These are phyloP conservation scores for Brachyhypopomus gauderio DNA, from an alignment of 2,113 vertebrate genomes.

Conservation along the genomic window DNA sequence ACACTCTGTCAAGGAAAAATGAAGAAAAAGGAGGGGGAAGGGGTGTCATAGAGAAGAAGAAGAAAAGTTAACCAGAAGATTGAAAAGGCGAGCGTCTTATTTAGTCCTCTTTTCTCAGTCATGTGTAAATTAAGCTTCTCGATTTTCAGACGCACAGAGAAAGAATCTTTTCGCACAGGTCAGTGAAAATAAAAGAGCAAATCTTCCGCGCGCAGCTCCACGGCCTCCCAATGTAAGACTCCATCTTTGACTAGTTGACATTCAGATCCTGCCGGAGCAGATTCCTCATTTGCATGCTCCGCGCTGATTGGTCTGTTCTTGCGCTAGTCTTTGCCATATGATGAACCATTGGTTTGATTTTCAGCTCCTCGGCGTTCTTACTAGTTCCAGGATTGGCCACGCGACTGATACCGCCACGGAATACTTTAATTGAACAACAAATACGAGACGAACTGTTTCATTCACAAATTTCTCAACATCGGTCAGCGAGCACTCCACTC, in stretches of 20 bases:
- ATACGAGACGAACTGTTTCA: slow-evolving; percentile 83
- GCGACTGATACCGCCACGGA: slow-evolving; percentile 63
- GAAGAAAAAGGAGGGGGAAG: slow-evolving; percentile 36
- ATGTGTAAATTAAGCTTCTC: slow-evolving; percentile 10
- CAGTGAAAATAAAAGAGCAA: slow-evolving; percentile 59
- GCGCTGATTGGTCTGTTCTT: slow-evolving; percentile 80
- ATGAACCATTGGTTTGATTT: slow-evolving; percentile 75
- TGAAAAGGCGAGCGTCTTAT: slow-evolving; percentile 65
- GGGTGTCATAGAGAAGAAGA: slow-evolving; percentile 28
- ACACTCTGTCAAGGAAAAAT: slow-evolving; percentile 15
- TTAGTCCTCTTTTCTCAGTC: slow-evolving; percentile 51
- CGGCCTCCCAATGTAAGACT: slow-evolving; percentile 85
- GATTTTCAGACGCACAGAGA: neutral
- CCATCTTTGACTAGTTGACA: slow-evolving; percentile 98
- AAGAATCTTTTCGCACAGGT: slow-evolving; percentile 46
- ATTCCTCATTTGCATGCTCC: slow-evolving; percentile 85
- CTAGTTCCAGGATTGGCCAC: slow-evolving; percentile 69
- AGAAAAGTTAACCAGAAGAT: slow-evolving; percentile 74
- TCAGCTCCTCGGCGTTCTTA: slow-evolving; percentile 72
- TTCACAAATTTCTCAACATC: slow-evolving; percentile 83
- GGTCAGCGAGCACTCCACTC: too few relatives aligned
- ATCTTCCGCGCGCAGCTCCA: slow-evolving; percentile 78
- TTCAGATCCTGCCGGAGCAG: slow-evolving; percentile 88
- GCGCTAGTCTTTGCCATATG: slow-evolving; percentile 84
- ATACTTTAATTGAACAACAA: slow-evolving; percentile 82